These are phyloP conservation scores for Dasysyrphus tricinctus DNA, from an alignment of 2,888 invertebrate species.

Conservation along the genomic window DNA sequence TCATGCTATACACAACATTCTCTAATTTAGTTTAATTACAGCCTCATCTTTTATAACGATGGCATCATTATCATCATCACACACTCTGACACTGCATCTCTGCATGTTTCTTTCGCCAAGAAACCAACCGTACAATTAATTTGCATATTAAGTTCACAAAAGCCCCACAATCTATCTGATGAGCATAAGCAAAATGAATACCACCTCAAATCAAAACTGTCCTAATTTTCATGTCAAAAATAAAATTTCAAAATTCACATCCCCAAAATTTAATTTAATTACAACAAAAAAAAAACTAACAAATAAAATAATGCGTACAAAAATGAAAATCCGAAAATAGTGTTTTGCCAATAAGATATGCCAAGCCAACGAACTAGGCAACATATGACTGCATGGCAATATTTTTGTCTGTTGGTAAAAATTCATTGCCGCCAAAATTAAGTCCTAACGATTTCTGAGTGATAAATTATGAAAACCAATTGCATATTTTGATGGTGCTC, in stretches of 20 bases:
- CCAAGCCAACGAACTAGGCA: slow-evolving; percentile 34
- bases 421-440: slow-evolving; percentile 64
- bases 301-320: slow-evolving; percentile 25
- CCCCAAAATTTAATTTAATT: slow-evolving; percentile 33
- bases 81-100: neutral
- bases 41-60: slow-evolving; percentile 36
- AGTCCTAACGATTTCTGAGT: slow-evolving; percentile 35
- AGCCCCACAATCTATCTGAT: slow-evolving; percentile 16
- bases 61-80: slow-evolving; percentile 5
- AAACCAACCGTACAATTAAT: slow-evolving; percentile 22
- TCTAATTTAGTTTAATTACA: slow-evolving; percentile 39
- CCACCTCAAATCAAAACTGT: slow-evolving; percentile 28
- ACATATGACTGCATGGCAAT: neutral
- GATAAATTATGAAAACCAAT: slow-evolving; percentile 57
- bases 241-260: slow-evolving; percentile 63
- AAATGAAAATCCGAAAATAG: slow-evolving; percentile 7
- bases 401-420: slow-evolving; percentile 7
- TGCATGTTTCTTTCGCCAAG: neutral
- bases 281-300: neutral
- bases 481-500: slow-evolving; percentile 51
- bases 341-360: neutral
- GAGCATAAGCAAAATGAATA: slow-evolving; percentile 10
- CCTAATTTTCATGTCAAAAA: slow-evolving; percentile 68
- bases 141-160: slow-evolving; percentile 24
- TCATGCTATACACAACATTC: slow-evolving; percentile 20